phyloP scores from a whole-genome alignment of 2,797 vertebrate genomes.

The Kryptolebias ocellatus region DNA sequence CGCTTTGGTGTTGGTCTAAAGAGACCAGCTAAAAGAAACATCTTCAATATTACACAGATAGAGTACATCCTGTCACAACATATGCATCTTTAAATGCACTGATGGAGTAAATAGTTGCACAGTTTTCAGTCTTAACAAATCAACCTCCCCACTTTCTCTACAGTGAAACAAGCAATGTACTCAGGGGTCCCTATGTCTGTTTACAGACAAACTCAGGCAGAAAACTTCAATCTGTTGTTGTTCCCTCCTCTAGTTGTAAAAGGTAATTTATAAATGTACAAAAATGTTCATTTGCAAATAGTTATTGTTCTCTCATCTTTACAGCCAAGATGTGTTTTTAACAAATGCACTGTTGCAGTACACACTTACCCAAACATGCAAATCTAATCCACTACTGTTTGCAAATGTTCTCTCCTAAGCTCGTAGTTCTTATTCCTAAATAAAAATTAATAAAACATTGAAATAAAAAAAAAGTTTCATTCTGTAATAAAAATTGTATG shows the following conservation, averaged over 20 bases:
- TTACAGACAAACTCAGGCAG: too few relatives aligned
- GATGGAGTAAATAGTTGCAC: too few relatives aligned
- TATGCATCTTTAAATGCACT: too few relatives aligned
- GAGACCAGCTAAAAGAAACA: too few relatives aligned
- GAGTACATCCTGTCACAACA: too few relatives aligned
- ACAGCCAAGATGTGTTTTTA: neutral
- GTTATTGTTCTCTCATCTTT: slow-evolving; percentile 6
- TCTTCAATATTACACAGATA: too few relatives aligned
- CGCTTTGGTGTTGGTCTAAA: too few relatives aligned
- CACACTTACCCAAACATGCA: neutral
- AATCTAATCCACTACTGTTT: slow-evolving; percentile 11
- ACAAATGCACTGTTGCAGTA: neutral
- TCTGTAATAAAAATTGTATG: slow-evolving; percentile 21
- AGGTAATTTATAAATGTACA: neutral
- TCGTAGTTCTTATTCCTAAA: slow-evolving; percentile 42
- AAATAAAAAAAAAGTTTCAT: slow-evolving; percentile 13
- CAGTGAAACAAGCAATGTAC: too few relatives aligned
- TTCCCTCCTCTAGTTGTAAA: slow-evolving; percentile 7
- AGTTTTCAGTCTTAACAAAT: too few relatives aligned
- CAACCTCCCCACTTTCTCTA: too few relatives aligned
- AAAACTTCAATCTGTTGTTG: neutral
- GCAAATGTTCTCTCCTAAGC: slow-evolving; percentile 18
- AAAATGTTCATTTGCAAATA: slow-evolving; percentile 12
- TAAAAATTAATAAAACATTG: slow-evolving; percentile 28
- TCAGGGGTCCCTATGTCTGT: too few relatives aligned